Base-by-base conservation (phyloP, 2,113 vertebrate species). In the Cepphus grylle region DNA sequence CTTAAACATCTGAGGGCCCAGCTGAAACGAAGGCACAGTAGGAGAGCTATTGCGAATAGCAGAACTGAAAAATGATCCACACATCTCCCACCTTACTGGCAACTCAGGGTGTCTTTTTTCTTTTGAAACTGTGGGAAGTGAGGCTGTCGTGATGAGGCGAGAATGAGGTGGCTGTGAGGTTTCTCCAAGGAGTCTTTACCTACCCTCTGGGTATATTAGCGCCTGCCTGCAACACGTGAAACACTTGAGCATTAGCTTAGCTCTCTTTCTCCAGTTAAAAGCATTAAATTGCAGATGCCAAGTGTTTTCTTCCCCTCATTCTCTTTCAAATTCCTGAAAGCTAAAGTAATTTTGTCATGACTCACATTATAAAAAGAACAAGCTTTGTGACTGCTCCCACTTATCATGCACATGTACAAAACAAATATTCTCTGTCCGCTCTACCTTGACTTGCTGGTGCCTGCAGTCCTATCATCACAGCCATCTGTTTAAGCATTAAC, bases 281-380 rank as follows among this genome's bases (percentile, higher is more conserved):
- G 97, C 97, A 97, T 94, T 98, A 98, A 98, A 98, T 98, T 98
- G 95, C 97, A 97, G 96, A 97, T 97, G 96, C 95, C 90, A 97
- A 98, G 82, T 72, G 81, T 79, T 97, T 96, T 97, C 88, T 91
- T 96, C 84, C 66, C 70, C 86, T 87, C 72, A 94, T 96, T 95
- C 94, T 95, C 89, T 96, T 97, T 97, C 91, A 97, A 96, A 98
- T 98, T 98, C 96, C 96, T 95, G 93, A 98, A 97, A 98, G 95
- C 97, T 97, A 85, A 95, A 97, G 96, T 96, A 98, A 98, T 98
- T 98, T 97, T 98, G 94, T 97, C 96, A 45, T 98, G 98, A 98
- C 97, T 98, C 98, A 98, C 93, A 94, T 98, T 98, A 97, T 96
- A 97, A 97, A 98, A 98, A 98, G 97, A 98, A 98, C 97, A 97